These are phyloP conservation scores for Chrysolina americana DNA, from an alignment of 2,888 invertebrate species.

Conservation along the genomic window DNA sequence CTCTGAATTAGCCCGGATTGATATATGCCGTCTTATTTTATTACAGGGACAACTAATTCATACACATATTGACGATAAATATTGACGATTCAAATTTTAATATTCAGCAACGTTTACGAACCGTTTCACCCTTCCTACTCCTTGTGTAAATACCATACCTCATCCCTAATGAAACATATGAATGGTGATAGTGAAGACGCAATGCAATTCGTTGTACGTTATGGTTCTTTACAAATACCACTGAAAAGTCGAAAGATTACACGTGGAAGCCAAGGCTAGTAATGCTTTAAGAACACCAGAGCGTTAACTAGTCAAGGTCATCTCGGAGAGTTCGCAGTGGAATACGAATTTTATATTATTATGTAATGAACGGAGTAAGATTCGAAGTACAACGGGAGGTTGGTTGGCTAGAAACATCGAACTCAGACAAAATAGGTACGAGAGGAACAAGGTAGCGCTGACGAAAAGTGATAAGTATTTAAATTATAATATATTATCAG, in stretches of 20 bases:
- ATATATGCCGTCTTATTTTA: too few species aligned
- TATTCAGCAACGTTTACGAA: neutral
- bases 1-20: too few species aligned
- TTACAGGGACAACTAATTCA: too few species aligned
- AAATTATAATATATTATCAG: too few species aligned
- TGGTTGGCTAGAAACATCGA: too few species aligned
- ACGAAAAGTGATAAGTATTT: too few species aligned
- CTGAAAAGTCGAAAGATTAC: conserved; percentile 49
- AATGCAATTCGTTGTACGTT: conserved; percentile 33
- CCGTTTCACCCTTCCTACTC: neutral
- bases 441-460: too few species aligned
- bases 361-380: conserved; percentile 18
- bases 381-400: neutral
- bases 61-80: too few species aligned
- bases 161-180: conserved; percentile 21
- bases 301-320: conserved; percentile 49
- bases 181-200: conserved; percentile 14
- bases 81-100: too few species aligned
- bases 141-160: neutral
- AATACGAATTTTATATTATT: conserved; percentile 21
- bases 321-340: conserved; percentile 16
- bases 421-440: too few species aligned
- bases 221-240: conserved; percentile 39
- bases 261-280: conserved; percentile 58
- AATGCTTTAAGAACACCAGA: conserved; percentile 43